These are phyloP conservation scores for Oscheius sp. DNA, from an alignment of 2,888 invertebrate genomes.

Conservation along the genomic window DNA sequence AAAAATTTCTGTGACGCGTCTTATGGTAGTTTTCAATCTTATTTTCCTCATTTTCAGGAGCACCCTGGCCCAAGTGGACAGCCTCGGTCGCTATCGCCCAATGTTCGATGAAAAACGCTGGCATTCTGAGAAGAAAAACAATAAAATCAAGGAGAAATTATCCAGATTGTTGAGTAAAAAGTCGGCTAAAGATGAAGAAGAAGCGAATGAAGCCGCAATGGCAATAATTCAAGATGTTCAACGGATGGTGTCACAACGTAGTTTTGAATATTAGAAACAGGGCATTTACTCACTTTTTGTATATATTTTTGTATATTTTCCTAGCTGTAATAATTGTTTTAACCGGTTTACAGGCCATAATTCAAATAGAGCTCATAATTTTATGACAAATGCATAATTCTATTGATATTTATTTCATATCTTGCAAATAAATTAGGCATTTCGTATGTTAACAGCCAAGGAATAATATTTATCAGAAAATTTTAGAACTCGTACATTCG, in stretches of 20 bases:
- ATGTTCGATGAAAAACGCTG: conserved; percentile 18
- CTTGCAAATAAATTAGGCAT: background rate
- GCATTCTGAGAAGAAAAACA: conserved; percentile 11
- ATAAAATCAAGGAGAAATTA: conserved; percentile 18
- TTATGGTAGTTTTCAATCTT: too few relatives aligned
- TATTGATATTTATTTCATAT: background rate
- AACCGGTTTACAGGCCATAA: too few relatives aligned
- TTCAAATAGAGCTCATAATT: too few relatives aligned
- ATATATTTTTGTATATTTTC: too few relatives aligned
- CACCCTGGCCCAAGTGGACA: conserved; percentile 18
- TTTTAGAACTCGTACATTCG: too few relatives aligned
- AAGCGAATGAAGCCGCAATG: conserved; percentile 96
- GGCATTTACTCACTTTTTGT: too few relatives aligned
- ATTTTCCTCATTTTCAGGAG: background rate
- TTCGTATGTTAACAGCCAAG: too few relatives aligned
- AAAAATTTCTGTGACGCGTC: too few relatives aligned
- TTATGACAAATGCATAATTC: too few relatives aligned
- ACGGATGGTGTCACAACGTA: conserved; percentile 77
- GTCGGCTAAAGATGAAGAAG: conserved; percentile 82
- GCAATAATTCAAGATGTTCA: conserved; percentile 96
- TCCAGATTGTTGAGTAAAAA: conserved; percentile 49
- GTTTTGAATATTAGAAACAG: conserved; percentile 10
- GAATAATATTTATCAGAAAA: too few relatives aligned
- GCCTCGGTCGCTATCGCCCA: conserved; percentile 21
- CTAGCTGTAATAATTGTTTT: too few relatives aligned